A percentile compares a stretch with the other conserved stretches of the same genome.
Conservation (phyloP, 2,797 vertebrate species). For the Cuniculus paca region DNA sequence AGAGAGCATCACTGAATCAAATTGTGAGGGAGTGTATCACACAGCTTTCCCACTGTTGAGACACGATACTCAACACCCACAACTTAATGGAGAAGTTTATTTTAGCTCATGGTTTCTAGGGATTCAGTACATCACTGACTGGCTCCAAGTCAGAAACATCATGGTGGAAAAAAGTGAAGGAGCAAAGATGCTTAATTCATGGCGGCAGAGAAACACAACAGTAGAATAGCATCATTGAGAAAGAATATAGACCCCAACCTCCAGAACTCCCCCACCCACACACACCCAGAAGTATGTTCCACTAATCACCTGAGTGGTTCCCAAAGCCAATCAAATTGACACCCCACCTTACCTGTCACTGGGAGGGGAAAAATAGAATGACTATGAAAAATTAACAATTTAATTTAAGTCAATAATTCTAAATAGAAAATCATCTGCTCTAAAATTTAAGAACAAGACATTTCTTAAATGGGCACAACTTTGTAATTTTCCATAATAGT, state of each 20-base stretch:
- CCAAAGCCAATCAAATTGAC: neutral
- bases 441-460: slow-evolving; percentile 54
- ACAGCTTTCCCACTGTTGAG: neutral
- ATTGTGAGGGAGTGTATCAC: neutral
- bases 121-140: neutral
- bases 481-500: slow-evolving; percentile 6
- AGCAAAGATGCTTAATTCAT: neutral
- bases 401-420: slow-evolving; percentile 46
- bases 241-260: neutral
- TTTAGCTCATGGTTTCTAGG: neutral
- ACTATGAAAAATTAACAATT: neutral
- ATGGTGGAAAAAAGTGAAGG: neutral
- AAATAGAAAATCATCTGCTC: slow-evolving; percentile 47
- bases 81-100: neutral
- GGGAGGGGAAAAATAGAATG: neutral
- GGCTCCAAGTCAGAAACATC: neutral
- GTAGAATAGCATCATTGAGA: neutral
- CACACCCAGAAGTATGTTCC: neutral
- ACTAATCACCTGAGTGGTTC: neutral
- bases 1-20: neutral
- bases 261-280: neutral
- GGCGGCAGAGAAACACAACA: neutral
- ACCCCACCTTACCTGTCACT: neutral
- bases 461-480: neutral
- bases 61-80: neutral